These are phyloP conservation scores for Sylvia borin DNA, from an alignment of 2,797 vertebrate genomes.

Conservation along the genomic window DNA sequence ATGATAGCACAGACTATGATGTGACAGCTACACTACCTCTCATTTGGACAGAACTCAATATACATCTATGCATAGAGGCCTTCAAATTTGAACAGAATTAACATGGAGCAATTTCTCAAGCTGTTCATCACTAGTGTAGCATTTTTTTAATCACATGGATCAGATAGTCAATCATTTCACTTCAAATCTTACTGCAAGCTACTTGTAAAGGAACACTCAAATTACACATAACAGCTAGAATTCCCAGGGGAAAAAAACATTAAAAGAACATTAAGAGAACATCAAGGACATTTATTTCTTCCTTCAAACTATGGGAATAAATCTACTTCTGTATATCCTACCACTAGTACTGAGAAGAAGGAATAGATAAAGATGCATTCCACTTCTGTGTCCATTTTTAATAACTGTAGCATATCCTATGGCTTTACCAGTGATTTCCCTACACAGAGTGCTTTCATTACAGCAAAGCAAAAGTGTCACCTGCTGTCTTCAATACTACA, in stretches of 20 bases:
- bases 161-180: neutral
- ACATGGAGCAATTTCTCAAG: neutral
- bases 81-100: neutral
- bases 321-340: neutral
- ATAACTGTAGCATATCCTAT: neutral
- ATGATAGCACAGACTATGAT: neutral
- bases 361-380: neutral
- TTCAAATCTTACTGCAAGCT: neutral
- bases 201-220: neutral
- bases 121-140: neutral
- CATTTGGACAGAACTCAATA: neutral
- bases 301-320: neutral
- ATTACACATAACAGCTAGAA: neutral
- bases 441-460: neutral
- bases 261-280: neutral
- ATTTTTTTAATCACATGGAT: neutral
- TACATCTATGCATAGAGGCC: neutral
- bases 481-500: neutral
- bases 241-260: neutral
- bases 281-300: neutral
- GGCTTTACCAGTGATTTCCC: neutral
- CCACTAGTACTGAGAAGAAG: neutral
- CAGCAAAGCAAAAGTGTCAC: neutral
- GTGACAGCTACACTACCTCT: neutral
- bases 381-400: neutral